Base-by-base conservation (phyloP, 1,140 invertebrate species). In the Listronotus bonariensis region DNA sequence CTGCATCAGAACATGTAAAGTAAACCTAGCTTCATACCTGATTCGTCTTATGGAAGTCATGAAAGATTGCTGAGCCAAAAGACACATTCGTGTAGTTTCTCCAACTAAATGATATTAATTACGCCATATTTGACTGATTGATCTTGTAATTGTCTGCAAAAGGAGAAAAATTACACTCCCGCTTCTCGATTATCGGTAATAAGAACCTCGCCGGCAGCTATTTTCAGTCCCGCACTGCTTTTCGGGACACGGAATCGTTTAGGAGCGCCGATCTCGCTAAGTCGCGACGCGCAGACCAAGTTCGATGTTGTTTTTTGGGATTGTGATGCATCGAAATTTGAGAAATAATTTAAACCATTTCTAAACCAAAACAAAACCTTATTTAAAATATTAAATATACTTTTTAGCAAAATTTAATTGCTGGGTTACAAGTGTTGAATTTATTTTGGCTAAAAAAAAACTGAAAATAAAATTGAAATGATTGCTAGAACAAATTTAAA, bases 201-300 rank as follows among this genome's bases (percentile, higher is more conserved):
- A 56, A 42, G 62, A 65, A 65, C 43, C 62, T n/a, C 32, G 45
- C 45, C 52, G 38, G 49, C 15, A 41, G 53, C 62, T 65, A 65
- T 65, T 65, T 65, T 65, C 62, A 65, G 62, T 65, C 15, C 41
- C 43, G 17, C 62, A 55, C 45, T 55, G 62, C 62, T 57, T 65
- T 57, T 65, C 62, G 56, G 62, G 62, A 54, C 40, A 54, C 38
- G 40, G 41, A 31, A 18, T 49, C 31, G 41, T 20, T 15, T 61
- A 45, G 18, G 17, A 20, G 38, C 36, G 26, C 14, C n/a, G 34
- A 36, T 36, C 34, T 1, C 8, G 11, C 34, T 36, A 36, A 36
- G 31, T 36, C 31, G 49, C 59, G 59, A 17, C 42, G 59, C 59
- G 49, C 48, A 53, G 48, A 62, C 59, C 59, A 62, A 62, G 59